Evolutionary conservation across 2,888 invertebrate genomes (phyloP), one percentile per base, ranked within the genome.

Genomic region (Notocelia uddmanniana): DNA sequence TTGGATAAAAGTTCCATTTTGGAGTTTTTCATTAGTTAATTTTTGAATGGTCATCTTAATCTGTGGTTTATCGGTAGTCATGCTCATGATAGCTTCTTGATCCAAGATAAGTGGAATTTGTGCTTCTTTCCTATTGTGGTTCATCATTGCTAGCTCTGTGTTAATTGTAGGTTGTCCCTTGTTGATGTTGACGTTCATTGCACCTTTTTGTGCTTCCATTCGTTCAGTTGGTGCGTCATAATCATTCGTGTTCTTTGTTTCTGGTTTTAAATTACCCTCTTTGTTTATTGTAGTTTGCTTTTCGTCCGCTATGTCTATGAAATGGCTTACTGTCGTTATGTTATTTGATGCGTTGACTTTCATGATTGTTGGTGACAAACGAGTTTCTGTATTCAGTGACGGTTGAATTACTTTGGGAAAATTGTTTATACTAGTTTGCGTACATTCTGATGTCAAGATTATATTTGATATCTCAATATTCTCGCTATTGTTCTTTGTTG

Each of bases 41-140:
- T 48, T 48, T n/a, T 18, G 31, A 13, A 19, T 63, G 19, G 13
- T 9, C 3, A 19, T 13, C 11, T 31, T 10, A 50, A 21, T 10
- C 5, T 52, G 23, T 10, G 5, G 13, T 15, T 52, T 23, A 34
- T 26, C 8, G 10, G 9, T 19, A 8, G 31, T 31, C 19, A 50
- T 19, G 31, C 34, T 63, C 15, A 15, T 10, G 2, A 34, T 21
- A n/a, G 15, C 23, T 52, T 21, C n/a, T 2, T 52, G 6, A 3
- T 52, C 19, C 50, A 52, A 52, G 3, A 63, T 21, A 19, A 52
- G 34, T 5, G 63, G 50, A 18, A 63, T 62, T 19, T 31, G 5
- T n/a, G 15, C 41, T 5, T 31, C 9, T 2, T 50, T 9, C 5
- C 19, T 63, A 18, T 48, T 19, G 1, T 23, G 23, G 5, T 60